These are phyloP conservation scores for Odiellus spinosus DNA, from an alignment of 2,888 invertebrate genomes.

Conservation along the genomic window DNA sequence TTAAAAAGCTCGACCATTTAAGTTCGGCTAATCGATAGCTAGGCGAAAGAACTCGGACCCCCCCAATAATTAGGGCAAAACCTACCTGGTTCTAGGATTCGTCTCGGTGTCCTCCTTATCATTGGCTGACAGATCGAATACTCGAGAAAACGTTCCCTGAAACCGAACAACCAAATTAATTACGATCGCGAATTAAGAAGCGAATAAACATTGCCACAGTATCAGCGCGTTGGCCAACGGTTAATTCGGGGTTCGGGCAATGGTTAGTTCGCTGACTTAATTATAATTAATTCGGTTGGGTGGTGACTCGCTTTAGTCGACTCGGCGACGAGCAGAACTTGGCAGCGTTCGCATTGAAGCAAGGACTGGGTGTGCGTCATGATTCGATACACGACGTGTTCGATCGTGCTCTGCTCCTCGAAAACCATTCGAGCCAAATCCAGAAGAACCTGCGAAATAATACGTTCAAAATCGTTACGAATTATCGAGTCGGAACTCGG, in stretches of 20 bases:
- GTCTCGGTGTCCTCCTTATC: conserved; percentile 70
- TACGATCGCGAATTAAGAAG: neutral
- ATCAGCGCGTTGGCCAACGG: too few relatives aligned
- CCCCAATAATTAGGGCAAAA: too few relatives aligned
- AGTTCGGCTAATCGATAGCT: too few relatives aligned
- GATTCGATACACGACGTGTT: conserved; percentile 84
- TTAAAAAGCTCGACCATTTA: too few relatives aligned
- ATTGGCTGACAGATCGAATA: conserved; percentile 81
- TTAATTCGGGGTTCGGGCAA: too few relatives aligned
- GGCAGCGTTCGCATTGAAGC: conserved; percentile 85
- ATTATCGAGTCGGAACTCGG: too few relatives aligned
- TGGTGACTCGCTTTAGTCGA: conserved; percentile 50
- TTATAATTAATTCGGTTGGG: too few relatives aligned
- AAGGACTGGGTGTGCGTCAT: conserved; percentile 82
- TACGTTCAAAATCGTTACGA: too few relatives aligned
- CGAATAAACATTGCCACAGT: too few relatives aligned
- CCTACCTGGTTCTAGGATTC: conserved; percentile 54
- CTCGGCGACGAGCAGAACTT: conserved; percentile 79
- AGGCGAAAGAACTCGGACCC: too few relatives aligned
- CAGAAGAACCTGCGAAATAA: conserved; percentile 56
- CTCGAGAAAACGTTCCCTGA: conserved; percentile 65
- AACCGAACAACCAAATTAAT: neutral
- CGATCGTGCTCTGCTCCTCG: conserved; percentile 90
- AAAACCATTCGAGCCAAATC: conserved; percentile 93
- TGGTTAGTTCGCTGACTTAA: too few relatives aligned